Evolutionary conservation across 2,797 vertebrate species (phyloP).

Genomic region (Leptatherina wallacei): DNA sequence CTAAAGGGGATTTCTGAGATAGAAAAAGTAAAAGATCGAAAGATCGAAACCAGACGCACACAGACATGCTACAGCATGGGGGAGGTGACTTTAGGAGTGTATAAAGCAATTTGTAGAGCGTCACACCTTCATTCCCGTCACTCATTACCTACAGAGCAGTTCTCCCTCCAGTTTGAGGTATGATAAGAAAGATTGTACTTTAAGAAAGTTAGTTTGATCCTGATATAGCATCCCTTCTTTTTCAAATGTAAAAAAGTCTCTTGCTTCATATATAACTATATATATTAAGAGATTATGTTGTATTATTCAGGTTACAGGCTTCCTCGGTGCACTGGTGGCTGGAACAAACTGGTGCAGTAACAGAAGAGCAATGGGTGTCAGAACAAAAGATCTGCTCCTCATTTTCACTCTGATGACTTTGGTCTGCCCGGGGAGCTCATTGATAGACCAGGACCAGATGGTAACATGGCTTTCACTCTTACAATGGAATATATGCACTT

Average conservation of each 20-base stretch:
- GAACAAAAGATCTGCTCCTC: background rate
- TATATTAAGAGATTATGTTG: background rate
- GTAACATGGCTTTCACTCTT: background rate
- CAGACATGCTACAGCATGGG: background rate
- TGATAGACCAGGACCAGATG: background rate
- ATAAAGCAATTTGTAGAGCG: background rate
- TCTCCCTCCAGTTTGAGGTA: background rate
- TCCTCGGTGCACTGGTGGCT: background rate
- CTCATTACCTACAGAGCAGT: background rate
- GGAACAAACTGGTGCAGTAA: background rate
- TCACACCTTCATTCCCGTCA: fast-evolving
- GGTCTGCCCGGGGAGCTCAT: background rate
- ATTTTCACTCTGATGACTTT: background rate
- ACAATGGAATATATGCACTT: no score
- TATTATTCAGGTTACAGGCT: background rate
- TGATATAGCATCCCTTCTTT: no score
- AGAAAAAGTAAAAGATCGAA: background rate
- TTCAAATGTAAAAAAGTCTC: fast-evolving
- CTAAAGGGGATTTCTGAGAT: background rate
- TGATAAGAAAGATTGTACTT: background rate
- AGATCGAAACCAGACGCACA: no score
- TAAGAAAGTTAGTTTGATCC: background rate
- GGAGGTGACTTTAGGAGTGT: background rate
- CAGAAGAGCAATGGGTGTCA: background rate
- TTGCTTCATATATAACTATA: background rate